Evolutionary conservation across 92 coral and sea anemone species (phyloP).

Genomic region (Muricea muricata): DNA sequence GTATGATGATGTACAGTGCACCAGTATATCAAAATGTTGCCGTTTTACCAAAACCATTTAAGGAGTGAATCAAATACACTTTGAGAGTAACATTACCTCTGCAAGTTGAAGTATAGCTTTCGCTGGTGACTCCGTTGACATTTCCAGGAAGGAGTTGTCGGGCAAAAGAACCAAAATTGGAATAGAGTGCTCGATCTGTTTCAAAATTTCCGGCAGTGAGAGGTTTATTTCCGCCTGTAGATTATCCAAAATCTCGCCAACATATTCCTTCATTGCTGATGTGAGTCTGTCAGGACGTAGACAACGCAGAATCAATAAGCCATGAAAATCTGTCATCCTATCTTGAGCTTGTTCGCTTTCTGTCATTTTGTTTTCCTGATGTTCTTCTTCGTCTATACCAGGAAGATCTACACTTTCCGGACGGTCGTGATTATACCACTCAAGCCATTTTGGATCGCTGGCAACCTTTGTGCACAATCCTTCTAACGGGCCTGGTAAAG

Average conservation of each 20-base stretch:
- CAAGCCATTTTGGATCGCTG: conserved; percentile 84
- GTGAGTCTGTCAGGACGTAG: conserved; percentile 85
- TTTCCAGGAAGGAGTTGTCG: conserved; percentile 62
- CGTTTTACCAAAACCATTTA: too few relatives aligned
- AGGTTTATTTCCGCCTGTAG: conserved; percentile 73
- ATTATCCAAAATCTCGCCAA: conserved; percentile 70
- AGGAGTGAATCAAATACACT: too few relatives aligned
- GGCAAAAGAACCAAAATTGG: conserved; percentile 82
- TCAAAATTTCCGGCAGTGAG: conserved; percentile 69
- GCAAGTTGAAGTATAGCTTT: conserved; percentile 76
- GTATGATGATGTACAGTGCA: too few relatives aligned
- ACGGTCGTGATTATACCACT: conserved; percentile 77
- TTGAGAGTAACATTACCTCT: too few relatives aligned
- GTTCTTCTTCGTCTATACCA: background rate
- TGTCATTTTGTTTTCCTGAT: background rate
- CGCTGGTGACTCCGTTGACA: conserved; percentile 68
- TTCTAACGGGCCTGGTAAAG: conserved; percentile 87
- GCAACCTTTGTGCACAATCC: conserved; percentile 94
- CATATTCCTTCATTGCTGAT: conserved; percentile 71
- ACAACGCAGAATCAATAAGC: conserved; percentile 80
- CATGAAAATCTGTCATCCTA: conserved; percentile 53
- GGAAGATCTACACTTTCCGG: conserved; percentile 68
- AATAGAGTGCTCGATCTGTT: conserved; percentile 76
- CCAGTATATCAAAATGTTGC: too few relatives aligned
- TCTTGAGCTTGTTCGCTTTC: conserved; percentile 31